Conservation (phyloP, 1,140 invertebrate species). For the Anthonomus grandis region DNA sequence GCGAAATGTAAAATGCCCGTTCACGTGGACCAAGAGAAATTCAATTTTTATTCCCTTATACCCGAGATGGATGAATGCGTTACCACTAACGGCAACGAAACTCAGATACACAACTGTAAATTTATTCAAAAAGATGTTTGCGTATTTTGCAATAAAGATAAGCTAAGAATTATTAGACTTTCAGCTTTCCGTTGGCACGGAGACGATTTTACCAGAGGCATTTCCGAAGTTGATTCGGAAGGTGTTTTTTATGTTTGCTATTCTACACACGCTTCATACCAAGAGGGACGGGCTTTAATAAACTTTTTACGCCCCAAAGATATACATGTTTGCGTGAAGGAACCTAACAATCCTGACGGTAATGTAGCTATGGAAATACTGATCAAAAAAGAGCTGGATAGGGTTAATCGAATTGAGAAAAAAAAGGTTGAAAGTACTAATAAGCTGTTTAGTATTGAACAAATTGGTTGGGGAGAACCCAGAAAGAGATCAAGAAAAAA, state of each 20-base stretch:
- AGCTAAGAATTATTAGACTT: conserved; percentile 50
- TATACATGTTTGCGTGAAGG: conserved; percentile 53
- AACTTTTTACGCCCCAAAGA: conserved; percentile 54
- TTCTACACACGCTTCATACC: conserved; percentile 60
- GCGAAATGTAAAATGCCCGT: conserved; percentile 53
- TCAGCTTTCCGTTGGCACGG: conserved; percentile 55
- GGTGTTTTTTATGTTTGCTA: conserved; percentile 57
- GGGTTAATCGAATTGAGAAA: conserved; percentile 23
- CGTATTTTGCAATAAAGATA: conserved; percentile 17
- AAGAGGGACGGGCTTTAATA: conserved; percentile 56
- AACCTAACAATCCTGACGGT: conserved; percentile 26
- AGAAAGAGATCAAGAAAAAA: no score
- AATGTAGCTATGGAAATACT: conserved; percentile 30
- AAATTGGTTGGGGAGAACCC: no score
- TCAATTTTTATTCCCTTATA: conserved; percentile 48
- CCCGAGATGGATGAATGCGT: conserved; percentile 48
- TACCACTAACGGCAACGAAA: conserved; percentile 43
- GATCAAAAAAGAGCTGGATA: conserved; percentile 35
- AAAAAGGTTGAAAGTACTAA: no score
- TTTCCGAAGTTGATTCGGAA: conserved; percentile 36
- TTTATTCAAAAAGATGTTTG: conserved; percentile 32
- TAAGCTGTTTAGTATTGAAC: no score
- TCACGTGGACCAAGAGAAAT: conserved; percentile 50
- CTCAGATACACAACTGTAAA: conserved; percentile 49
- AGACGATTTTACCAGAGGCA: conserved; percentile 34